Conservation (phyloP, 2,888 invertebrate species). For the Barypeithes pellucidus region DNA sequence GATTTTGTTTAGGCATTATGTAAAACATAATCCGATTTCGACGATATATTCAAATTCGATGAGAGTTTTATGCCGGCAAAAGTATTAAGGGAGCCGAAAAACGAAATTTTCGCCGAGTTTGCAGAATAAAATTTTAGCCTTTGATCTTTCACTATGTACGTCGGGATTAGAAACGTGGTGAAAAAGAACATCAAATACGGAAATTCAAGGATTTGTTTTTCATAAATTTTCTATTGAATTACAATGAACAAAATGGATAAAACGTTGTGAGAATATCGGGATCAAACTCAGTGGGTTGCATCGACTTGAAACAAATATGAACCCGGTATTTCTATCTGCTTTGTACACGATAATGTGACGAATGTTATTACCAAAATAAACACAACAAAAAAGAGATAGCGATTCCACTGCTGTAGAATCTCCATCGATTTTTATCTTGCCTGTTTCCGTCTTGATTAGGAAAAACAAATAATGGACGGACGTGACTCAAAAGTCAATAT, state of each 20-base stretch:
- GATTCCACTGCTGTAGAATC: no score
- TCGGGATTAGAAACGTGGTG: conserved; percentile 9
- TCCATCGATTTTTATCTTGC: no score
- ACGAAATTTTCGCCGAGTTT: conserved; percentile 25
- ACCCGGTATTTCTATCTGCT: no score
- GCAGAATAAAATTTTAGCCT: conserved; percentile 22
- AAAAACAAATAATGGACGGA: no score
- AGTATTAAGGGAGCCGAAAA: conserved; percentile 27
- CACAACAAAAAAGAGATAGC: no score
- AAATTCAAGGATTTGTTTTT: conserved; percentile 12
- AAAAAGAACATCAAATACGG: background rate
- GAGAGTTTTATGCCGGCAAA: conserved; percentile 34
- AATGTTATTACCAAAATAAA: no score
- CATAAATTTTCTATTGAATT: conserved; percentile 22
- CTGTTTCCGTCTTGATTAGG: no score
- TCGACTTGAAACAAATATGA: no score
- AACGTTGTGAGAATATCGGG: no score
- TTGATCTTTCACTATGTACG: conserved; percentile 19
- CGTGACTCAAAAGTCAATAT: no score
- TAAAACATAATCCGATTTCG: conserved; percentile 30
- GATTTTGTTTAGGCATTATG: conserved; percentile 39
- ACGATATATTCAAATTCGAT: conserved; percentile 44
- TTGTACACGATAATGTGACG: no score
- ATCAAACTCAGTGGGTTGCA: no score
- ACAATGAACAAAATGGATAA: background rate